A percentile compares a stretch with the other conserved stretches of the same genome.
Evolutionary conservation across 2,113 vertebrate genomes (phyloP).

Genomic region (Anarhynchus alexandrinus): DNA sequence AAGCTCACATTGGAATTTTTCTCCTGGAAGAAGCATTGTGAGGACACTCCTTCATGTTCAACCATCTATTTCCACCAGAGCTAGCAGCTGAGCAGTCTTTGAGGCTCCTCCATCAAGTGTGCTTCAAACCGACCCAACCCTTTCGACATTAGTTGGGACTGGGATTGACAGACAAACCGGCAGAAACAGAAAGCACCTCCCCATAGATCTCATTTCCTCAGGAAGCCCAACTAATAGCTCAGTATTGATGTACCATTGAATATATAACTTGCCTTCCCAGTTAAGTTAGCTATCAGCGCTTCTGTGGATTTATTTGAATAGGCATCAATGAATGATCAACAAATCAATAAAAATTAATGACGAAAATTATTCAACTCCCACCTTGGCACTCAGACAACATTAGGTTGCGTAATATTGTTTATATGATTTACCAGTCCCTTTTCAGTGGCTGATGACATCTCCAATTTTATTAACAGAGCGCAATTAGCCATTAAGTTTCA

Average conservation of each 20-base stretch:
- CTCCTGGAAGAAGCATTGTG: neutral
- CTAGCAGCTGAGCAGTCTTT: neutral
- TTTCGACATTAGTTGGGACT: neutral
- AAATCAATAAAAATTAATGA: slow-evolving; percentile 46
- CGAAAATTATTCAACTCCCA: neutral
- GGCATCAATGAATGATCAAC: neutral
- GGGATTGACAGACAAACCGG: neutral
- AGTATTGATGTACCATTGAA: neutral
- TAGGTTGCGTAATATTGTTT: neutral
- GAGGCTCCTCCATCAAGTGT: neutral
- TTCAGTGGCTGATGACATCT: neutral
- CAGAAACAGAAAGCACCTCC: neutral
- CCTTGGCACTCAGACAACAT: neutral
- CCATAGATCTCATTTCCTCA: neutral
- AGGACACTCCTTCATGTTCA: neutral
- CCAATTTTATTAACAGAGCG: slow-evolving; percentile 5
- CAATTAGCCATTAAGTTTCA: slow-evolving; percentile 46
- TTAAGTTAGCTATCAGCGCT: neutral
- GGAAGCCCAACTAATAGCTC: neutral
- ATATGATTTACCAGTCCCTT: neutral
- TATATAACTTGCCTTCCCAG: neutral
- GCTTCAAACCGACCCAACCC: neutral
- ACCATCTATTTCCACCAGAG: fast-evolving
- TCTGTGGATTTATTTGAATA: neutral
- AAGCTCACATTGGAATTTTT: neutral